A percentile compares a stretch with the other conserved stretches of the same genome.
These are phyloP conservation scores for Drosophila macrospina DNA, from an alignment of 2,888 invertebrate species.

Conservation along the genomic window DNA sequence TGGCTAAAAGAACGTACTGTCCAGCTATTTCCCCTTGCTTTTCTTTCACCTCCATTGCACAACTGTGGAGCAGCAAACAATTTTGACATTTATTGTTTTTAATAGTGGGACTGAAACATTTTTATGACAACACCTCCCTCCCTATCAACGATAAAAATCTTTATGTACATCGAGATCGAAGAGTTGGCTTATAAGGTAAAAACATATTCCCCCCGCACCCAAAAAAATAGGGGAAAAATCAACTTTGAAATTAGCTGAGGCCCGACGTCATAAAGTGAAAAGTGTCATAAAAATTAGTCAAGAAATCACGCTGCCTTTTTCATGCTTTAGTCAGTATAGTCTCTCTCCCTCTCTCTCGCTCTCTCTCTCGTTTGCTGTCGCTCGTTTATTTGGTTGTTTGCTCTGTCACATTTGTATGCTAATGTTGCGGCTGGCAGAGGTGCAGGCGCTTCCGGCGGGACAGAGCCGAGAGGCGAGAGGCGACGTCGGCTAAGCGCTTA, in stretches of 20 bases:
- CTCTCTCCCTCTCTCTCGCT: slow-evolving; percentile 11
- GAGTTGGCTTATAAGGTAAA: slow-evolving; percentile 49
- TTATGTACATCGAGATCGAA: slow-evolving; percentile 37
- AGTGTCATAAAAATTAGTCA: slow-evolving; percentile 82
- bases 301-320: slow-evolving; percentile 71
- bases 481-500: slow-evolving; percentile 59
- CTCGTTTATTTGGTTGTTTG: slow-evolving; percentile 71
- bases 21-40: neutral
- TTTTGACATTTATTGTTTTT: slow-evolving; percentile 82
- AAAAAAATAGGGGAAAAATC: slow-evolving; percentile 24
- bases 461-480: neutral
- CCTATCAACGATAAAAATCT: slow-evolving; percentile 64
- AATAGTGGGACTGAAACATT: slow-evolving; percentile 60
- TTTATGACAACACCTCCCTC: slow-evolving; percentile 57
- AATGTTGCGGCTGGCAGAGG: slow-evolving; percentile 60
- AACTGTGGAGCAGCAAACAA: slow-evolving; percentile 49
- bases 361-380: slow-evolving; percentile 29
- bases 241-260: slow-evolving; percentile 58
- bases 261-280: slow-evolving; percentile 71
- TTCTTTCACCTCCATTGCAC: slow-evolving; percentile 35
- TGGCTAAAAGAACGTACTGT: slow-evolving; percentile 47
- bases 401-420: slow-evolving; percentile 81
- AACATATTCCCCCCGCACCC: slow-evolving; percentile 25
- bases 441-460: slow-evolving; percentile 69
- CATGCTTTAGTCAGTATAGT: slow-evolving; percentile 13